A percentile compares a stretch with the other conserved stretches of the same genome.
Evolutionary conservation across 1,140 invertebrate species (phyloP).

Genomic region (Saccostrea echinata): DNA sequence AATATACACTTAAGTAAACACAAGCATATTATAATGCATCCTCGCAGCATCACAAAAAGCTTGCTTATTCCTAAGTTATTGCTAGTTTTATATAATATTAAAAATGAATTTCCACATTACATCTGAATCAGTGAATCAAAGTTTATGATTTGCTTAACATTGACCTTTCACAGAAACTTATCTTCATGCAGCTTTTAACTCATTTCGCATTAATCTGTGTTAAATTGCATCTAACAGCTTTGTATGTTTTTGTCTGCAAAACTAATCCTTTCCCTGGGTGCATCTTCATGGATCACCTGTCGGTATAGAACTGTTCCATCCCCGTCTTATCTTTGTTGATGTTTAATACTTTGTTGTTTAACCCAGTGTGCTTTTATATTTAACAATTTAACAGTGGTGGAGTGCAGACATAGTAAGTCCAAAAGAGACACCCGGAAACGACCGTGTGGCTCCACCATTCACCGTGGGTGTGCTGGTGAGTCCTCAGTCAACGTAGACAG

Average conservation of each 20-base stretch:
- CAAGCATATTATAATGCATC: not conserved
- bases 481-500: not conserved
- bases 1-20: not conserved
- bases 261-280: not conserved
- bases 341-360: not conserved
- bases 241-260: not conserved
- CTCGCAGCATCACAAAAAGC: no score
- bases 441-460: not conserved
- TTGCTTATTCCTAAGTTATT: no score
- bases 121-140: no score
- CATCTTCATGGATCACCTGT: not conserved
- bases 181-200: no score
- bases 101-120: no score
- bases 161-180: no score
- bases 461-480: not conserved
- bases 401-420: constrained; percentile 18
- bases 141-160: no score
- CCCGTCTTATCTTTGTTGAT: not conserved
- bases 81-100: no score
- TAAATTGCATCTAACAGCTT: not conserved
- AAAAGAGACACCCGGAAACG: constrained; percentile 5
- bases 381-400: constrained; percentile 22
- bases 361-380: constrained; percentile 35
- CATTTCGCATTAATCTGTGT: no score
- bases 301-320: not conserved